Conservation (phyloP, 2,113 vertebrate species). For the Sisor rabdophorus region DNA sequence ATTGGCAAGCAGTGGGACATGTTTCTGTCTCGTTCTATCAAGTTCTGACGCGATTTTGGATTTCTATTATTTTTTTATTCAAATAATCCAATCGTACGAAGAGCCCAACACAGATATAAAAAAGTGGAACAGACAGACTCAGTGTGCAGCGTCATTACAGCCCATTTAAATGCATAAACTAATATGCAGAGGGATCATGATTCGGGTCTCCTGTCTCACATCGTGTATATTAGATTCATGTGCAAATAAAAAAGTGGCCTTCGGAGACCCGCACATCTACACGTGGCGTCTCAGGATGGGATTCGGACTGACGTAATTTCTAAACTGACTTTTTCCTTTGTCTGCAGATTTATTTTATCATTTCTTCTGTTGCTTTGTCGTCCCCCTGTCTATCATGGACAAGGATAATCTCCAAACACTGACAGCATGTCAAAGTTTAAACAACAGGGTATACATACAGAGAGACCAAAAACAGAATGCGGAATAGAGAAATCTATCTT, state of each 20-base stretch:
- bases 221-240: conserved; percentile 1
- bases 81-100: background rate
- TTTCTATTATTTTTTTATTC: background rate
- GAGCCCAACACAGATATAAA: background rate
- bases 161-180: conserved; percentile 29
- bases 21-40: background rate
- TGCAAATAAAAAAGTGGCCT: conserved; percentile 20
- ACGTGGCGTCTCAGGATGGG: conserved; percentile 11
- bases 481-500: too few relatives aligned
- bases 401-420: conserved; percentile 53
- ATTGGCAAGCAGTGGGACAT: conserved; percentile 12
- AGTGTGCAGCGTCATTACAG: background rate
- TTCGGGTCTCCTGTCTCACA: background rate
- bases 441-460: conserved; percentile 58
- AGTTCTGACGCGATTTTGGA: background rate
- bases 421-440: conserved; percentile 58
- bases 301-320: conserved; percentile 39
- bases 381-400: conserved; percentile 46
- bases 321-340: conserved; percentile 6
- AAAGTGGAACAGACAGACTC: background rate
- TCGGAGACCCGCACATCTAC: background rate
- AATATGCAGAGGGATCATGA: conserved; percentile 22
- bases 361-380: conserved; percentile 46
- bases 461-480: too few relatives aligned
- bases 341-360: conserved; percentile 9